Evolutionary conservation across 2,888 invertebrate species (phyloP), one percentile per base, ranked within the genome.

Genomic region (Iselma pallidipennis): DNA sequence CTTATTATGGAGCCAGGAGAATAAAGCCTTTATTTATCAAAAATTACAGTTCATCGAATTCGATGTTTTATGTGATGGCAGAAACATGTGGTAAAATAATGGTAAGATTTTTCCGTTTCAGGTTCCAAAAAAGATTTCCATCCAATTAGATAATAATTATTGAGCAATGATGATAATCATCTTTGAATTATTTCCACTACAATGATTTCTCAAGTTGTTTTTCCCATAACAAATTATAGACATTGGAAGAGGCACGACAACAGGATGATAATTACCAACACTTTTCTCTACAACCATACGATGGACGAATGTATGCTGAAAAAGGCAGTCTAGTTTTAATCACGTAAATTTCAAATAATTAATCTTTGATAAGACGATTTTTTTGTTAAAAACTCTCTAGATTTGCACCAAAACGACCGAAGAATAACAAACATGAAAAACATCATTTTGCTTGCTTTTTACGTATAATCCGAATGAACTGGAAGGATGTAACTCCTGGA

Each of bases 61-160:
- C 79, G 1, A 81, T 77, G 68, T 84, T 81, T 66, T 80, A 82
- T 31, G 75, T 81, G 2, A 72, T 81, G 31, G 81, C 76, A 0
- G 80, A 81, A 59, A 66, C 75, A 3, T 67, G 72, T 29, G 71
- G 75, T 12, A 69, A 75, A 55, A 65, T 76, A 16, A 65, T 76
- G 55, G 80, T 80, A 66, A 79, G 78, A 71, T 33, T 10, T 21
- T 49, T 19, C 31, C 4, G 14, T 16, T 16, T 9, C 21, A 16
- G 21, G 3, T 21, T 26, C 12, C 14, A 48, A 4, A 55, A 55
- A 2, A 55, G 14, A 16, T 29, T 19, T 50, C 37, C 21, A 19
- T 21, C 29, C 37, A 42, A 10, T 53, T 53, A 10, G 21, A 33
- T 37, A 28, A 14, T 51, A 21, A 19, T 23, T 48, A 48, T n/a